phyloP scores from a whole-genome alignment of 2,797 vertebrate genomes.

The Rhadinocentrus ornatus region DNA sequence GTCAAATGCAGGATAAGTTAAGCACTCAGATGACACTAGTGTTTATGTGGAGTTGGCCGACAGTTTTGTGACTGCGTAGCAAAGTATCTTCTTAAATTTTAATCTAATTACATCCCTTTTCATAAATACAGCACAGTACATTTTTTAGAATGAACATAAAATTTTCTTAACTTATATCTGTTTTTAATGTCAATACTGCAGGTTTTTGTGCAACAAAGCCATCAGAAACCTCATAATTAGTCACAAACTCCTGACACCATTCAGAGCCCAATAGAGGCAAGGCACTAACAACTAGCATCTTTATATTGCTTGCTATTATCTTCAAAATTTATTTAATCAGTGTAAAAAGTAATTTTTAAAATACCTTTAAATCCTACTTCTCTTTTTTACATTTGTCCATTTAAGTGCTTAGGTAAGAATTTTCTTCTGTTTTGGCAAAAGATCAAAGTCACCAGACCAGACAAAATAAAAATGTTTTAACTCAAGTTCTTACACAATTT shows the following conservation, averaged over 20 bases:
- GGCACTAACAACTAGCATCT: not conserved
- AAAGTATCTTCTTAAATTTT: not conserved
- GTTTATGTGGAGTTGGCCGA: conserved; percentile 9
- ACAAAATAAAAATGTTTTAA: not conserved
- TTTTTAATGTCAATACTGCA: conserved; percentile 3
- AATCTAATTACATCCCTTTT: not conserved
- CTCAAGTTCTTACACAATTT: not conserved
- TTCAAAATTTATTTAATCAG: not conserved
- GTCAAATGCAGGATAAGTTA: conserved; percentile 33
- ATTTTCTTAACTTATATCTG: not conserved
- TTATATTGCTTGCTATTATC: not conserved
- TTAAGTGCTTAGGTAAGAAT: too few relatives aligned
- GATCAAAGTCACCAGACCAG: not conserved
- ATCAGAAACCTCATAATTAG: not conserved
- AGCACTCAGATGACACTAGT: conserved; percentile 7
- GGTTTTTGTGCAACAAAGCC: conserved; percentile 1
- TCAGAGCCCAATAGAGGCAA: not conserved
- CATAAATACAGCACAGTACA: conserved; percentile 1
- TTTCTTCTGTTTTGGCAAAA: not conserved
- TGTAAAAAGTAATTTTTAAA: too few relatives aligned
- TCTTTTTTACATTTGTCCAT: too few relatives aligned
- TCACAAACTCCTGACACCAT: not conserved
- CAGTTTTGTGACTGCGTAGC: not conserved
- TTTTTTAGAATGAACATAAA: not conserved
- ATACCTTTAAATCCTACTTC: too few relatives aligned